Evolutionary conservation across 2,113 vertebrate species (phyloP).

Genomic region (Epinephelus lanceolatus): DNA sequence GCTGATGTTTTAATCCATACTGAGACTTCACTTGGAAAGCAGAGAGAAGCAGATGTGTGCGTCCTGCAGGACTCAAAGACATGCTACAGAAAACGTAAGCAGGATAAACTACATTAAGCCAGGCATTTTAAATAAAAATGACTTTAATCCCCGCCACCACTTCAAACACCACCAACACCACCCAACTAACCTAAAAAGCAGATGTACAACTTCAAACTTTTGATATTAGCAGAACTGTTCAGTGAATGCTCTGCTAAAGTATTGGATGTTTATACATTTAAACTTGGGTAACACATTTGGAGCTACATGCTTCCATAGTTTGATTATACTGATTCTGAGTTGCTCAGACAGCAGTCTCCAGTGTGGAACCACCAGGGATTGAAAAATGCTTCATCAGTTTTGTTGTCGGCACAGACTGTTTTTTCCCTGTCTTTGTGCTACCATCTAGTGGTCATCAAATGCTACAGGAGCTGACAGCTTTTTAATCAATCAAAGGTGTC

Average conservation of each 20-base stretch:
- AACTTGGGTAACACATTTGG: not conserved
- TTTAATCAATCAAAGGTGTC: not conserved
- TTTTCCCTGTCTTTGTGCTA: not conserved
- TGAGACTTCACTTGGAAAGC: not conserved
- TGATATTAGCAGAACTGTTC: not conserved
- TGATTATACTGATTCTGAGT: not conserved
- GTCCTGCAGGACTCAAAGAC: slow-evolving; percentile 17
- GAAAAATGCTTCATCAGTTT: too few species aligned
- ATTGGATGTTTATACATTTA: not conserved
- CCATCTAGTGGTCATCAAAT: slow-evolving; percentile 4
- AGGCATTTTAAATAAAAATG: not conserved
- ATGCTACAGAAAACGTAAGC: not conserved
- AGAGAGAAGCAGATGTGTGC: not conserved
- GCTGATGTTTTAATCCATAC: not conserved
- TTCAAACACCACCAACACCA: too few species aligned
- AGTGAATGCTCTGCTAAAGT: not conserved
- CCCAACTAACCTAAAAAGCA: too few species aligned
- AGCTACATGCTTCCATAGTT: not conserved
- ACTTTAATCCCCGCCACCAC: not conserved
- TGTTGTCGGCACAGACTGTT: not conserved
- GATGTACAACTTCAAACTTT: too few species aligned
- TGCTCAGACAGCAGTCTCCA: not conserved
- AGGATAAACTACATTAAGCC: not conserved
- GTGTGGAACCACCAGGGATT: not conserved
- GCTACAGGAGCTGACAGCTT: not conserved